Conservation (phyloP, 2,888 invertebrate genomes). For the Lasioglossum oenotherae region DNA sequence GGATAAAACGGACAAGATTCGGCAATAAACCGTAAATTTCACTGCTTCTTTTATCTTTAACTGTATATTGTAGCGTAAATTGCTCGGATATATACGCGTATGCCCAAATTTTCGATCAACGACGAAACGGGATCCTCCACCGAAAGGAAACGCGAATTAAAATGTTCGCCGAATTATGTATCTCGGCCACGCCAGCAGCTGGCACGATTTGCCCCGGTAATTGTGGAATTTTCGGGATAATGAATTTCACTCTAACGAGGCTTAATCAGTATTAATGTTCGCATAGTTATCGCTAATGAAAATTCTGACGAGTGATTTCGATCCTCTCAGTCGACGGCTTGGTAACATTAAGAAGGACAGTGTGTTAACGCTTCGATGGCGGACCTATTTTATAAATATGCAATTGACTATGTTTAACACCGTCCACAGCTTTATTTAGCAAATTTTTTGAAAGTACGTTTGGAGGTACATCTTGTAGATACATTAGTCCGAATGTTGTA, state of each 20-base stretch:
- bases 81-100: not conserved
- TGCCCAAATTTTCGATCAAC: not conserved
- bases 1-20: not conserved
- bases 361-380: not conserved
- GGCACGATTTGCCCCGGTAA: constrained; percentile 33
- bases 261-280: constrained; percentile 26
- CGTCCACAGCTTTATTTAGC: not conserved
- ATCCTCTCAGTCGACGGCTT: too few relatives aligned
- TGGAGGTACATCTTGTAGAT: not conserved
- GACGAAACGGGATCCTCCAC: not conserved
- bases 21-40: not conserved
- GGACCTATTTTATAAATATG: not conserved
- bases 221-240: constrained; percentile 34
- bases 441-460: too few relatives aligned
- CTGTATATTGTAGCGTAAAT: not conserved
- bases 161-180: not conserved
- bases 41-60: not conserved
- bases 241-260: constrained; percentile 28
- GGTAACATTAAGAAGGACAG: not conserved
- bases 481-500: not conserved
- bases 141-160: constrained; percentile 9
- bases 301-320: constrained; percentile 16
- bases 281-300: constrained; percentile 21
- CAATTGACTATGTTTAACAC: not conserved
- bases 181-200: not conserved